Evolutionary conservation across 2,113 vertebrate species (phyloP), one percentile per base, ranked within the genome.

Genomic region (Pterocles burchelli): DNA sequence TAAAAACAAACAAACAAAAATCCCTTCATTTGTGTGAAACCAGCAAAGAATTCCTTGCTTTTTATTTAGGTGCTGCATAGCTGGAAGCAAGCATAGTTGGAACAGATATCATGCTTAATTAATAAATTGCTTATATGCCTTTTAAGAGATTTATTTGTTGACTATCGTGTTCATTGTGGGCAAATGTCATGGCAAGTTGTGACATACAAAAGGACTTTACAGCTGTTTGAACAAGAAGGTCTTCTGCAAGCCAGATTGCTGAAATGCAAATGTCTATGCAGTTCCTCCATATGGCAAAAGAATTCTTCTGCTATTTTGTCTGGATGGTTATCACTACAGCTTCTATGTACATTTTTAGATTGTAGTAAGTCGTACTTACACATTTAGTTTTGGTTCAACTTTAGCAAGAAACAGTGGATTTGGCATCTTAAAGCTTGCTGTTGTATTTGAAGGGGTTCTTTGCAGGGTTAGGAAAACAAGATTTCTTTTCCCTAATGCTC

Each of bases 241-340:
- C 29, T 38, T 31, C 49, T 58, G 55, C 36, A 55, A 76, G 3
- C 55, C 41, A 59, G 43, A 16, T 55, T 55, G 48, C 63, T 81
- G 48, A 77, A 92, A 38, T 1, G 1, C 1, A 0, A 21, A 17
- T 29, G 22, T 49, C 46, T 79, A 28, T 25, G 19, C 1, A 2
- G 11, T 70, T 74, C 21, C 17, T 67, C 31, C n/a, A 41, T 74
- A 71, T n/a, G 9, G 33, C 1, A 0, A 43, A 58, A 73, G 14
- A 24, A 34, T 83, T 88, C 59, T 71, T 88, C 33, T 63, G 13
- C 3, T 88, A 36, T 52, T 65, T 34, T 66, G 9, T 59, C 36
- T 45, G 19, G 25, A 13, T 70, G 17, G 14, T 70, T 84, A 28
- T 65, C 25, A 4, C 28, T 82, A 1, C 3, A 5, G 9, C 29